A percentile compares a stretch with the other conserved stretches of the same genome.
phyloP scores from a whole-genome alignment of 1,140 invertebrate genomes.

The Hycleus phaleratus region DNA sequence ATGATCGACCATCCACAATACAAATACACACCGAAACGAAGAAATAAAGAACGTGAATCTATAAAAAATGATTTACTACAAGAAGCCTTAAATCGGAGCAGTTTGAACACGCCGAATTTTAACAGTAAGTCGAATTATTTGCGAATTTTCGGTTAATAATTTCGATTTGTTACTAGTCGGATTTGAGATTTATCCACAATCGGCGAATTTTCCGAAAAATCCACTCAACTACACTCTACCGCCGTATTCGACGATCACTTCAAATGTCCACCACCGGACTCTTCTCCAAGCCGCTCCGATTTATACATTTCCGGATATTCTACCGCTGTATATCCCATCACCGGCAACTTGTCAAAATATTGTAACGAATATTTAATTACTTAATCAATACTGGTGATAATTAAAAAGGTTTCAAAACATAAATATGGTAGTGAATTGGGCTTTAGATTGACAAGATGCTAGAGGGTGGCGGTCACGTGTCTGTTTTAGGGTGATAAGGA shows the following conservation, averaged over 20 bases:
- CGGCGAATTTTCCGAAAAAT: neutral
- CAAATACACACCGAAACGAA: constrained; percentile 62
- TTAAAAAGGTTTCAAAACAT: no score
- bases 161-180: neutral
- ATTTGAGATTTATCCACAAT: neutral
- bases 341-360: neutral
- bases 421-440: no score
- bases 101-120: neutral
- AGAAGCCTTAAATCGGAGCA: neutral
- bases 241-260: neutral
- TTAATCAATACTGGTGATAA: no score
- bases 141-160: no score
- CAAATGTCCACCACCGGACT: neutral
- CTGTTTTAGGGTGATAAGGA: no score
- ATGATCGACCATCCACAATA: constrained; percentile 70
- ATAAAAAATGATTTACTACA: constrained; percentile 3
- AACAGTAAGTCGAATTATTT: neutral
- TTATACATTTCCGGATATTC: no score
- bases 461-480: no score
- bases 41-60: constrained; percentile 46
- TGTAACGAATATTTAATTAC: no score
- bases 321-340: neutral
- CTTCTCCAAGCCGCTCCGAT: no score
- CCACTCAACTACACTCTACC: neutral
- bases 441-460: no score